Conservation (phyloP, 2,113 vertebrate genomes). For the Balaeniceps rex region DNA sequence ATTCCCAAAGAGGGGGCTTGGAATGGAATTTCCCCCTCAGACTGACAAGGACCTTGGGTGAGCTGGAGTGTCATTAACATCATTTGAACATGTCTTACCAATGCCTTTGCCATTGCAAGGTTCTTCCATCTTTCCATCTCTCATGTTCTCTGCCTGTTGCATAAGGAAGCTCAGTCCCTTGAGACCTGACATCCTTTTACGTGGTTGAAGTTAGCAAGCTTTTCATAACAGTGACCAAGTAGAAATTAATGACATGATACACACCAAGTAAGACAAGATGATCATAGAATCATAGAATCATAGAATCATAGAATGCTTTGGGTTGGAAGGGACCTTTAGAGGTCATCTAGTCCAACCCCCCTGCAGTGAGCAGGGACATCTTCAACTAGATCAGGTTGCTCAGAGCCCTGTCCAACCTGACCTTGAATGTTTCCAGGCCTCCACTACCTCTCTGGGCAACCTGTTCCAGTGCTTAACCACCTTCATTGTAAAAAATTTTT, state of each 20-base stretch:
- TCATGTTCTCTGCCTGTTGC: neutral
- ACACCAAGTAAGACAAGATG: neutral
- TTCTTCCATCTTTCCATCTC: neutral
- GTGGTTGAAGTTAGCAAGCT: neutral
- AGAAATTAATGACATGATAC: neutral
- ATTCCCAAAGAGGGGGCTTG: neutral
- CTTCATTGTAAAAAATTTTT: too few species aligned
- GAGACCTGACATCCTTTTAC: neutral
- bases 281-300: too few species aligned
- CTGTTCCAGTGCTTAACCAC: too few species aligned
- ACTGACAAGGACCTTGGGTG: neutral
- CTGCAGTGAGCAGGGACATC: too few species aligned
- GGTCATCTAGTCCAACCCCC: too few species aligned
- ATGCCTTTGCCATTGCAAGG: neutral
- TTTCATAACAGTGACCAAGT: neutral
- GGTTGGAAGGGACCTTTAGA: too few species aligned
- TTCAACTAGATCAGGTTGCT: too few species aligned
- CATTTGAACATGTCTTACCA: neutral
- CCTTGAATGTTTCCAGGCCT: too few species aligned
- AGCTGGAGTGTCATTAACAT: neutral
- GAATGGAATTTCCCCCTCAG: neutral
- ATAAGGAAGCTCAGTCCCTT: neutral
- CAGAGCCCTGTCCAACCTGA: too few species aligned
- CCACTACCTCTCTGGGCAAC: too few species aligned
- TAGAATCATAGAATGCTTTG: too few species aligned